Evolutionary conservation across 1,140 invertebrate species (phyloP), one percentile per base, ranked within the genome.

Genomic region (Gryon sp.): DNA sequence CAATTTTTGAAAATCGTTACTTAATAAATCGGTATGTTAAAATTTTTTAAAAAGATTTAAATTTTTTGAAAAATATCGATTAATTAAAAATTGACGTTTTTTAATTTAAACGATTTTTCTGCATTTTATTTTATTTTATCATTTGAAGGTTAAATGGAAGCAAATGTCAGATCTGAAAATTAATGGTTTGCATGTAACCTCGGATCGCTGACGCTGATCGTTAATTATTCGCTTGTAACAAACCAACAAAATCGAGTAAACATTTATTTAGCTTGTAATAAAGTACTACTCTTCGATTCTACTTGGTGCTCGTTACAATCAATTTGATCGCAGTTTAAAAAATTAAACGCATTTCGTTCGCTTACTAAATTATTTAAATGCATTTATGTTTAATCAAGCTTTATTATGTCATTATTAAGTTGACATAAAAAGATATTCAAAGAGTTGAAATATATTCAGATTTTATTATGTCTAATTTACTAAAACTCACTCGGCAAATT

Each of bases 161-260:
- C 19, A 50, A 52, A 50, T 69, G 59, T 69, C 52, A 20, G 45
- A 50, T 69, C 52, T 28, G 45, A 50, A 36, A 19, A 50, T 69
- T 50, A 43, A 69, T 59, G 38, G 43, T 15, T 69, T 11, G 19
- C 24, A 41, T 9, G 16, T 59, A 69, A 69, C 53, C 24, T 41
- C 43, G 9, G 19, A 16, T 32, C n/a, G 57, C 5, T 28, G 9
- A 26, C 24, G 24, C 2, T 32, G 5, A 30, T 50, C 52, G 26
- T 69, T 59, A 50, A 69, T 69, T 59, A 69, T 69, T 50, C 53
- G 65, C 24, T 46, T 63, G 20, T 52, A 40, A 59, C 59, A 32
- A 28, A 45, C 24, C 36, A 36, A 22, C 18, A 41, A 46, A 55
- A 73, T 63, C 59, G 41, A 59, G 69, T 40, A 65, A 59, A 57